Conservation (phyloP, 2,888 invertebrate genomes). For the Microplitis deprimator region DNA sequence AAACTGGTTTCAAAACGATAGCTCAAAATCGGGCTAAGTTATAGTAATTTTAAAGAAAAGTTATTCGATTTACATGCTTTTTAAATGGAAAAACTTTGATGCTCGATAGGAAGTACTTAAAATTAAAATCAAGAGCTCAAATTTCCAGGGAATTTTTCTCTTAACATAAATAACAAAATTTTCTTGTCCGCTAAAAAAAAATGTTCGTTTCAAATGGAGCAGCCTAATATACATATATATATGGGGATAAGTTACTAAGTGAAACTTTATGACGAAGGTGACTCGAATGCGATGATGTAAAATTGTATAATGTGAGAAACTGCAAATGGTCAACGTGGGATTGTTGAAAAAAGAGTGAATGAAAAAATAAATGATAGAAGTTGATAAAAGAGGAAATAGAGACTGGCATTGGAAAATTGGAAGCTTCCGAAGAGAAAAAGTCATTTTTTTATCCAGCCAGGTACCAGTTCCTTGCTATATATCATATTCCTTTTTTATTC, state of each 20-base stretch:
- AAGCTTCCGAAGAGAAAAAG: not conserved
- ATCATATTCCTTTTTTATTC: conserved; percentile 47
- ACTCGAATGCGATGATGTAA: not conserved
- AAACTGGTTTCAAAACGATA: no score
- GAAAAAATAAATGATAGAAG: not conserved
- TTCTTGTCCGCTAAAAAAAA: no score
- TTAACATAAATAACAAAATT: no score
- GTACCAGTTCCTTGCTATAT: no score
- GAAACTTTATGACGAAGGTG: not conserved
- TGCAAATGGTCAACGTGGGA: not conserved
- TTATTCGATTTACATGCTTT: no score
- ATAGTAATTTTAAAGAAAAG: no score
- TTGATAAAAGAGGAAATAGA: conserved; percentile 8
- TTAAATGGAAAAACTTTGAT: no score
- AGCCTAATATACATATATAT: not conserved
- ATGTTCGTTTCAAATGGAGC: no score
- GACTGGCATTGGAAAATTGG: conserved; percentile 19
- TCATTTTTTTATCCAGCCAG: not conserved
- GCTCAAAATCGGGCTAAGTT: no score
- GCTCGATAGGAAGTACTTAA: no score
- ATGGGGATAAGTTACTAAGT: not conserved
- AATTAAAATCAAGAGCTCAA: no score
- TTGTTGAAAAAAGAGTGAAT: not conserved
- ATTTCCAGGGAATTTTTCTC: no score
- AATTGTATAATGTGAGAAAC: not conserved